Evolutionary conservation across 1,140 invertebrate species (phyloP), one percentile per base, ranked within the genome.

Genomic region (Campoletis sonorensis): DNA sequence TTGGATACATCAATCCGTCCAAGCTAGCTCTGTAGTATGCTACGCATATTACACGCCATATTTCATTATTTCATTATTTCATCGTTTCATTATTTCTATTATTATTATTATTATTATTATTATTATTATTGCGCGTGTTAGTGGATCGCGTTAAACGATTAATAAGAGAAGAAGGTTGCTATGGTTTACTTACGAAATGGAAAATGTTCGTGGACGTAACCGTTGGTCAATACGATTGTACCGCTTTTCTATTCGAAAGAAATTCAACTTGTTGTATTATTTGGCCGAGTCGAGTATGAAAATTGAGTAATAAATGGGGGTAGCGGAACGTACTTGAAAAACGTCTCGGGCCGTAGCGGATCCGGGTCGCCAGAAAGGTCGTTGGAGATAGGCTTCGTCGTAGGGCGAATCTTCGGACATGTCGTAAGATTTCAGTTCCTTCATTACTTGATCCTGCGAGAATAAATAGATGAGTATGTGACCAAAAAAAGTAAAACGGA

Each of bases 161-260:
- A n/a, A n/a, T n/a, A n/a, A n/a, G n/a, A n/a, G n/a, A n/a, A n/a
- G n/a, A n/a, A n/a, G n/a, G n/a, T n/a, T n/a, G n/a, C n/a, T n/a
- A n/a, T n/a, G n/a, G 64, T 75, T 80, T 89, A 94, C 94, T 94
- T 93, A 95, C 95, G 88, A 83, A 93, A 91, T 58, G 94, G 93
- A 68, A 92, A 92, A 79, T 93, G 91, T 79, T 94, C 92, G 80
- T 93, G 93, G 4, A 95, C 92, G 80, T 93, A 92, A 81, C 94
- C 95, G 89, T 97, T 97, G 11, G 96, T 96, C 64, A 97, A 87
- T 51, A 97, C 92, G 7, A 96, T 94, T 3, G 96, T 94, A 68
- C 97, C 96, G 40, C 95, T 94, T 92, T 96, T 95, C 95, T 97
- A 89, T 84, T 23, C 72, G 40, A 85, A n/a, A n/a, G 73, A 85